Conservation (phyloP, 2,797 vertebrate genomes). For the Pempheris klunzingeri region DNA sequence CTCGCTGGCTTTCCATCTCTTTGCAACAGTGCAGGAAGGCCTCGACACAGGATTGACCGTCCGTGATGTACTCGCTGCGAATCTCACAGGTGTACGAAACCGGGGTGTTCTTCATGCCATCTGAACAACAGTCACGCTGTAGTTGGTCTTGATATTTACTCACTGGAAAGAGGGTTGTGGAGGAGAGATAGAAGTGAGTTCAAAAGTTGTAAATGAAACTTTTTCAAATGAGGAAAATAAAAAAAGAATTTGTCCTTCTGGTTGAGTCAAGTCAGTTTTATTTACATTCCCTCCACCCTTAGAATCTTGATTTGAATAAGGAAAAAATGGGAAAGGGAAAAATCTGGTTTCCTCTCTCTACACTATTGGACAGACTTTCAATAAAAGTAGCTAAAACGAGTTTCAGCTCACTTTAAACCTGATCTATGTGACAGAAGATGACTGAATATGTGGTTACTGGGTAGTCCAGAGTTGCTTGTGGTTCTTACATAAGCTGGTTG, state of each 20-base stretch:
- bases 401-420: not conserved
- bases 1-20: constrained; percentile 62
- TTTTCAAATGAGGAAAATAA: not conserved
- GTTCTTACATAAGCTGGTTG: constrained; percentile 82
- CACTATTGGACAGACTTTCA: no score
- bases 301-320: no score
- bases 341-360: no score
- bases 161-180: constrained; percentile 60
- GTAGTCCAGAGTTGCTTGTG: not conserved
- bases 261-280: no score
- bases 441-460: not conserved
- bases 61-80: constrained; percentile 80
- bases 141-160: constrained; percentile 68
- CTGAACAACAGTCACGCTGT: constrained; percentile 85
- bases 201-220: not conserved
- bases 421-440: not conserved
- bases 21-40: constrained; percentile 90
- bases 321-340: no score
- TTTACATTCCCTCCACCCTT: no score
- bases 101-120: constrained; percentile 84
- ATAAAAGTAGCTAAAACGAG: no score
- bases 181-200: not conserved
- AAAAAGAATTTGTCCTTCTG: not conserved
- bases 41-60: constrained; percentile 68
- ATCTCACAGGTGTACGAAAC: constrained; percentile 84